Percentiles rank a stretch among this genome's conserved stretches.
phyloP scores from a whole-genome alignment of 53 echinoderm and acorn worm species.

The Patiria pectinifera region DNA sequence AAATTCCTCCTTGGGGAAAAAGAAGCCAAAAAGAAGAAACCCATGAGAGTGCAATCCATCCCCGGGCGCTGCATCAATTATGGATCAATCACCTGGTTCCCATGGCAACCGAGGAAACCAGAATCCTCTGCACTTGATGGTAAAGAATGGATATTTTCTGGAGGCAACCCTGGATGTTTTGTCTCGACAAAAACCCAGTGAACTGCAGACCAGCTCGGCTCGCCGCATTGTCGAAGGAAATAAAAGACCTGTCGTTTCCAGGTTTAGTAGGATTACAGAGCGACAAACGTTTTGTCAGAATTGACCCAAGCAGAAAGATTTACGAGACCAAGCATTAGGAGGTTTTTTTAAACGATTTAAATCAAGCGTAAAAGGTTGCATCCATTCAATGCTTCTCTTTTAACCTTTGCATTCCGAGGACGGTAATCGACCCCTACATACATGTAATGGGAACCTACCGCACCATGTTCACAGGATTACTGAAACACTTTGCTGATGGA shows the following conservation, averaged over 20 bases:
- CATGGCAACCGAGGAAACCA: slow-evolving; percentile 10
- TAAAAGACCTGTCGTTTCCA: too few species aligned
- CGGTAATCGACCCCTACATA: neutral
- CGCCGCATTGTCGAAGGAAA: neutral
- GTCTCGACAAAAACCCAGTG: neutral
- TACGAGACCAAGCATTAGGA: neutral
- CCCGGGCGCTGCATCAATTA: slow-evolving; percentile 7
- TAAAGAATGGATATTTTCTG: neutral
- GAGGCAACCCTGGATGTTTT: neutral
- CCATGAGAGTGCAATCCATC: neutral
- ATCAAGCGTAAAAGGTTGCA: neutral
- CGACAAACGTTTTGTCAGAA: neutral
- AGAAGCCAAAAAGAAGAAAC: neutral
- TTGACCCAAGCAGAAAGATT: neutral
- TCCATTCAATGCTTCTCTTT: neutral
- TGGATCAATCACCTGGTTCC: neutral
- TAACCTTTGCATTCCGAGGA: neutral
- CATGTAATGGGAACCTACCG: too few species aligned
- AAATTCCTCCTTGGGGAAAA: neutral
- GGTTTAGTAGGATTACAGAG: neutral
- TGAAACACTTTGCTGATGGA: too few species aligned
- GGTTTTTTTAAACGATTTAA: neutral
- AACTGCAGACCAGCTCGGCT: neutral
- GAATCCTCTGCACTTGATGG: neutral
- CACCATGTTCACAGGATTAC: too few species aligned